Percentiles rank a stretch among this genome's conserved stretches.
Conservation (phyloP, 1,140 invertebrate genomes). For the Cydia splendana region DNA sequence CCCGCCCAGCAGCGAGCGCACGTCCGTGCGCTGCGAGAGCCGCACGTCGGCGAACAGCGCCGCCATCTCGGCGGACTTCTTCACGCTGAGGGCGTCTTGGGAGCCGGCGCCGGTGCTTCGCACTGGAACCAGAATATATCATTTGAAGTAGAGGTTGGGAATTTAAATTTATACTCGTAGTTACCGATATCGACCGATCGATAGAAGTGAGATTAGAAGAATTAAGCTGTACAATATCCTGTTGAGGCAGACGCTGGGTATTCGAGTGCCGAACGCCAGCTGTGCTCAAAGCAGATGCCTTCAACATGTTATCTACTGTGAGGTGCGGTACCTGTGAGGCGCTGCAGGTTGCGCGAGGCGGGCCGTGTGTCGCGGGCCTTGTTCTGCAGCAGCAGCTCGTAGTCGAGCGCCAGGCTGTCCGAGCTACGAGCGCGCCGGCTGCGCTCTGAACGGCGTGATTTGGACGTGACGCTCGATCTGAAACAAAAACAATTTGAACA, state of each 20-base stretch:
- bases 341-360: slow-evolving; percentile 59
- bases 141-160: not conserved
- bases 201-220: not conserved
- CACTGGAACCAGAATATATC: slow-evolving; percentile 57
- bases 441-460: slow-evolving; percentile 52
- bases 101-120: slow-evolving; percentile 82
- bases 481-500: not conserved
- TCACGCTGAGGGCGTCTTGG: slow-evolving; percentile 89
- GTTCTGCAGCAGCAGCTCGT: slow-evolving; percentile 82
- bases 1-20: slow-evolving; percentile 61
- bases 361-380: slow-evolving; percentile 65
- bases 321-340: slow-evolving; percentile 63
- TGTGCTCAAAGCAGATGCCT: not conserved
- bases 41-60: slow-evolving; percentile 89
- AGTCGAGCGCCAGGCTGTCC: slow-evolving; percentile 86
- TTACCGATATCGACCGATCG: not conserved
- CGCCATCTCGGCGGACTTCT: slow-evolving; percentile 93
- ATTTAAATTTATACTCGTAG: not conserved
- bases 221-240: too few relatives aligned
- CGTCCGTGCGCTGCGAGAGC: slow-evolving; percentile 79
- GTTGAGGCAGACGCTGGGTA: not conserved
- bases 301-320: too few relatives aligned
- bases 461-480: slow-evolving; percentile 45
- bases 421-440: slow-evolving; percentile 73
- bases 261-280: not conserved